Base-by-base conservation (phyloP, 2,113 vertebrate genomes). In the Glaucidium brasilianum region DNA sequence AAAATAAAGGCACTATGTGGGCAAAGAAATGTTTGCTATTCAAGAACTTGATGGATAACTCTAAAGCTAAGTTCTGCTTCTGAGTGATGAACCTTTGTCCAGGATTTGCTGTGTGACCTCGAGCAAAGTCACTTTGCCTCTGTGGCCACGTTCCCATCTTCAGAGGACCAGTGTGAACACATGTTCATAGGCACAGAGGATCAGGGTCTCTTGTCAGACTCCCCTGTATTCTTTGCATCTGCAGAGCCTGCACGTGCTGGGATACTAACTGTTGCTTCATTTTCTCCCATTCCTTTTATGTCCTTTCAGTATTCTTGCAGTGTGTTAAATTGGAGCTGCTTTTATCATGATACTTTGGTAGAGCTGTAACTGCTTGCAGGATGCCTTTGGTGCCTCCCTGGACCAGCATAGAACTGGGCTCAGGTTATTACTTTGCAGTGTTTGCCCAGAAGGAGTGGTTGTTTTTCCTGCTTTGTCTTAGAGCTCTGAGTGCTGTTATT, bases 101-200 rank as follows among this genome's bases (percentile, higher is more conserved):
- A n/a, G 55, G 17, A 23, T 49, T 77, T 71, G 13, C 12, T 73
- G 25, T 13, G 55, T 64, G n/a, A 34, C 43, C 56, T 82, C 11
- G 18, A 39, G 41, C 22, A 45, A 67, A 67, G 19, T 35, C 35
- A 13, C 30, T 55, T 39, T 43, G 30, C n/a, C 19, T 39, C 52
- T 59, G 29, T 53, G 35, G 20, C 27, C 32, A 12, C 5, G 11
- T 52, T 53, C 25, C 74, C 21, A 9, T 43, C 45, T 55, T 58
- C 15, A 52, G 53, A 78, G n/a, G 49, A 19, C n/a, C 27, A 18
- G 5, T 25, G 9, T 12, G 13, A 53, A 35, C 7, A 41, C 12
- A 23, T 1, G 2, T 21, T 66, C 32, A 17, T 27, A 20, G 35
- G 15, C 4, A 1, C 2, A 22, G 59, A 32, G 7, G 19, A 15